These are phyloP conservation scores for Acanthoscelides obtectus DNA, from an alignment of 2,888 invertebrate genomes.

Conservation along the genomic window DNA sequence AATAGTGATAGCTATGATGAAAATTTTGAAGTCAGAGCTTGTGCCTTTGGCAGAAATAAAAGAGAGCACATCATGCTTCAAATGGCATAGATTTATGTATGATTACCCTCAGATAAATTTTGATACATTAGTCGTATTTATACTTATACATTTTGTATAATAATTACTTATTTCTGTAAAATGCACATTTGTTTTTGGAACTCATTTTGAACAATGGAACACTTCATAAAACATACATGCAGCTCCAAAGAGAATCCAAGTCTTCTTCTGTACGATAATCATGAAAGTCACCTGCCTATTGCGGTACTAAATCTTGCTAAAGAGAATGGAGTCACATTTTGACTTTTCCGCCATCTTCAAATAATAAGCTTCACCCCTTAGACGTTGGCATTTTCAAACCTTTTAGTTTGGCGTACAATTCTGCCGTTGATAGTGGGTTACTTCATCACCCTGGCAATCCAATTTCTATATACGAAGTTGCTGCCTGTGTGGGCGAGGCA, in stretches of 20 bases:
- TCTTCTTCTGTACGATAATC: constrained; percentile 10
- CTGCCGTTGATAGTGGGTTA: constrained; percentile 34
- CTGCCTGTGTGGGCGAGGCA: constrained; percentile 36
- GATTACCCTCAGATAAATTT: too few relatives aligned
- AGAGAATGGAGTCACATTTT: constrained; percentile 8
- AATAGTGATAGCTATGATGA: too few relatives aligned
- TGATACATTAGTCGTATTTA: too few relatives aligned
- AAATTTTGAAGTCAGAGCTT: too few relatives aligned
- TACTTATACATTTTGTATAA: too few relatives aligned
- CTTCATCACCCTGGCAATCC: constrained; percentile 26
- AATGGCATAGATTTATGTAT: too few relatives aligned
- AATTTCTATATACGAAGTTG: constrained; percentile 45
- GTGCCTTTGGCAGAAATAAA: too few relatives aligned
- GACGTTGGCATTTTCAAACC: constrained; percentile 7
- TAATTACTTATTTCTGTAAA: too few relatives aligned
- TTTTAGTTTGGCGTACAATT: constrained; percentile 8
- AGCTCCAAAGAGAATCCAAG: constrained; percentile 12
- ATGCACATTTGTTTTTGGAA: too few relatives aligned
- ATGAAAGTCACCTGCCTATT: constrained; percentile 13
- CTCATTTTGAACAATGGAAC: too few relatives aligned
- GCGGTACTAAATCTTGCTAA: constrained; percentile 5
- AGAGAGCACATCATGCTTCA: too few relatives aligned
- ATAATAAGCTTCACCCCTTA: constrained; percentile 11
- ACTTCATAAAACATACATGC: constrained; percentile 10
- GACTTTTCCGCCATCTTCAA: constrained; percentile 1